A percentile compares a stretch with the other conserved stretches of the same genome.
These are phyloP conservation scores for Metridium senile DNA, from an alignment of 92 coral and sea anemone species.

Conservation along the genomic window DNA sequence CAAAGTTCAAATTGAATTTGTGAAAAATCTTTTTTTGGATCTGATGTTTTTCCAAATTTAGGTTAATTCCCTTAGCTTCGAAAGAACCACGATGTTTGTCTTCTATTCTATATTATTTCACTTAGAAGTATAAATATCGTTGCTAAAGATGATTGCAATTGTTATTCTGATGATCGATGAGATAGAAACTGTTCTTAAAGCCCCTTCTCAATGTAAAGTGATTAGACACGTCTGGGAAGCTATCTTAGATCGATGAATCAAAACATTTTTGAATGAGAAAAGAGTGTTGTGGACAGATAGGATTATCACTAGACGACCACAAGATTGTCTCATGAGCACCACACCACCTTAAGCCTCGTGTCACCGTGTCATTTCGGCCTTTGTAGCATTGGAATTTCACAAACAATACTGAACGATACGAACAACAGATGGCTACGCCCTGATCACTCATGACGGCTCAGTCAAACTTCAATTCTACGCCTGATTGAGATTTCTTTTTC, in stretches of 20 bases:
- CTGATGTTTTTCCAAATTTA: too few species aligned
- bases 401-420: constrained; percentile 26
- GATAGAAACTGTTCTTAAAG: too few species aligned
- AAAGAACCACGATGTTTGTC: too few species aligned
- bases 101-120: too few species aligned
- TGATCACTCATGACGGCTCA: constrained; percentile 6
- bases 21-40: too few species aligned
- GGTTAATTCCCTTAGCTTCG: too few species aligned
- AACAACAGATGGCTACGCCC: constrained; percentile 42
- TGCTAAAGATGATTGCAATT: too few species aligned
- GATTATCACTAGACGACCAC: constrained; percentile 4
- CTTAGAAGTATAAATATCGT: too few species aligned
- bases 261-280: background rate
- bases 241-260: background rate
- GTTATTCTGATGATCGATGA: too few species aligned
- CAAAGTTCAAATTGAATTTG: background rate
- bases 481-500: constrained; percentile 13
- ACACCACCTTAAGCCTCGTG: constrained; percentile 21
- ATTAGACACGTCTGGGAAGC: too few species aligned
- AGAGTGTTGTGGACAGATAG: constrained; percentile 2
- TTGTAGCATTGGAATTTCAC: constrained; percentile 46
- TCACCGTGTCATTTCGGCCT: constrained; percentile 19
- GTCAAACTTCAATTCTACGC: constrained; percentile 33
- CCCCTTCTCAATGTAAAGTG: too few species aligned
- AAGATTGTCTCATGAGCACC: constrained; percentile 2